These are phyloP conservation scores for Cepphus grylle DNA, from an alignment of 2,113 vertebrate genomes.

Conservation along the genomic window DNA sequence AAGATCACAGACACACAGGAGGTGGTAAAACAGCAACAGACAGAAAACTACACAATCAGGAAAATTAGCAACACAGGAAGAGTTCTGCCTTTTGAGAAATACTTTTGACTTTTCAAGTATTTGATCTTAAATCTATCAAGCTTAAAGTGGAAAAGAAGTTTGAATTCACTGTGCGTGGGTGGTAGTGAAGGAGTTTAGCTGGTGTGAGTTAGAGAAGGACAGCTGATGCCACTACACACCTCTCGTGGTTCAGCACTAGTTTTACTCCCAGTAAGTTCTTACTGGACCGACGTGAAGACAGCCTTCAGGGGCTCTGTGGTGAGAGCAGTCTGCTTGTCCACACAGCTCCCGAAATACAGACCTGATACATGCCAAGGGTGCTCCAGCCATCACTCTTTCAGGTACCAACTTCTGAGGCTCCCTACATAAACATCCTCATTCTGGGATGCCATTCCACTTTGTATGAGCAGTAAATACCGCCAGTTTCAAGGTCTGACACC, in stretches of 20 bases:
- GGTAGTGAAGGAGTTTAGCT: rapidly evolving
- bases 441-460: background rate
- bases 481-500: background rate
- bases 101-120: background rate
- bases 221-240: background rate
- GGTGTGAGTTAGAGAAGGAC: background rate
- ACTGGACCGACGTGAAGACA: rapidly evolving
- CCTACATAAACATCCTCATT: background rate
- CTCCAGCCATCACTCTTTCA: background rate
- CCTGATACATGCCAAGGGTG: background rate
- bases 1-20: background rate
- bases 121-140: background rate
- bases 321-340: background rate
- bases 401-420: background rate
- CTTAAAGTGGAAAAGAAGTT: background rate
- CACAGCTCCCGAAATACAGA: background rate
- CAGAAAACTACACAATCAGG: background rate
- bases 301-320: background rate
- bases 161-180: background rate
- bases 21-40: background rate
- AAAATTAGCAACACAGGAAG: background rate
- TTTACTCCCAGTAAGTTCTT: background rate
- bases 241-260: background rate
- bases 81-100: background rate
- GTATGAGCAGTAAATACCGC: background rate